Evolutionary conservation across 1,140 invertebrate genomes (phyloP).

Genomic region (Drosophila lini): DNA sequence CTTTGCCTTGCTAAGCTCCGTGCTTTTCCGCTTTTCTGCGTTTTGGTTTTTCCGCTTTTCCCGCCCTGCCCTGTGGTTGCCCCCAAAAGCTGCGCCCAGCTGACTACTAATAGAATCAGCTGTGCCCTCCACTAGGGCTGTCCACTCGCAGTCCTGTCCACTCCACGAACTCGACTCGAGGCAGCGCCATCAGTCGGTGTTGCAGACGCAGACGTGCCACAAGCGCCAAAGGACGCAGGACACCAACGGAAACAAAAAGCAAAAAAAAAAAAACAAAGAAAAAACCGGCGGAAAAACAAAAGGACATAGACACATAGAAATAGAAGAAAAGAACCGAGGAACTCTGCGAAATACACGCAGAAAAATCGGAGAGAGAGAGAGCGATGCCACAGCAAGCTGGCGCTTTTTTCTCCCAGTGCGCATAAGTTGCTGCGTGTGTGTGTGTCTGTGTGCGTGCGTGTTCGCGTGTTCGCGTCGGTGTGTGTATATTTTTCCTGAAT

Average conservation of each 20-base stretch:
- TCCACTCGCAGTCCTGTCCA: slow-evolving; percentile 37
- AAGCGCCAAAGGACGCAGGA: slow-evolving; percentile 50
- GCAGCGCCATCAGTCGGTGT: slow-evolving; percentile 66
- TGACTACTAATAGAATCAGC: slow-evolving; percentile 2
- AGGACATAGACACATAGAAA: slow-evolving; percentile 36
- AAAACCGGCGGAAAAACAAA: slow-evolving; percentile 31
- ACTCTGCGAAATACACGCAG: neutral
- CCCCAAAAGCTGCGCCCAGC: slow-evolving; percentile 29
- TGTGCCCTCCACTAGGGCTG: slow-evolving; percentile 20
- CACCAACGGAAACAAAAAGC: slow-evolving; percentile 6
- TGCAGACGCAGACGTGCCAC: slow-evolving; percentile 73
- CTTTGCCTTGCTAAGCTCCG: neutral
- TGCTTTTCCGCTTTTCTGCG: neutral
- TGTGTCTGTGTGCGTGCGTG: slow-evolving; percentile 2
- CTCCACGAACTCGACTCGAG: slow-evolving; percentile 2
- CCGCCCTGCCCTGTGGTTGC: neutral
- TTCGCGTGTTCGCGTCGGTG: slow-evolving; percentile 9
- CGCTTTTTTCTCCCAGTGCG: slow-evolving; percentile 31
- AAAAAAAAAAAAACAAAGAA: neutral
- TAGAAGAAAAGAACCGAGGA: slow-evolving; percentile 2
- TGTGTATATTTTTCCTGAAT: slow-evolving; percentile 31
- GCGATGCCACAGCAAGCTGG: slow-evolving; percentile 6
- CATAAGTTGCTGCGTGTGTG: slow-evolving; percentile 26
- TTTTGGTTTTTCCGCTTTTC: neutral
- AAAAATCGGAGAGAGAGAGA: slow-evolving; percentile 9